Percentiles rank a stretch among this genome's conserved stretches.
Conservation (phyloP, 2,797 vertebrate species). For the Labeo calbasu region DNA sequence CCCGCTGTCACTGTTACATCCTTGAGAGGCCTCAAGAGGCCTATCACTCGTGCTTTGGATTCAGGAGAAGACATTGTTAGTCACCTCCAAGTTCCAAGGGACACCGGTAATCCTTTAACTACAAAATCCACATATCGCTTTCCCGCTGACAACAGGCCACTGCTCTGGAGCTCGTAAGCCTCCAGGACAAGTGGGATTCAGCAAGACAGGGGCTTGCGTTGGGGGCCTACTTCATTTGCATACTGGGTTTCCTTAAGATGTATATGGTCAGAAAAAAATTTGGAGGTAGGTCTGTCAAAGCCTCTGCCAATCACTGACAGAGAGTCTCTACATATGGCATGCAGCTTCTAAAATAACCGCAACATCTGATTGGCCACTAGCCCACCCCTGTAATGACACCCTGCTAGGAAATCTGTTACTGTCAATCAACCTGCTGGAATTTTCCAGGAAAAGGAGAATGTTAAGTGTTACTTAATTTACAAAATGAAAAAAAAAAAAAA, state of each 20-base stretch:
- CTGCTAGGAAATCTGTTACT: slow-evolving; percentile 71
- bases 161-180: slow-evolving; percentile 72
- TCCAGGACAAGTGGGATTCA: slow-evolving; percentile 75
- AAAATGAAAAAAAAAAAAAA: slow-evolving; percentile 38
- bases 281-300: slow-evolving; percentile 69
- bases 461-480: slow-evolving; percentile 65
- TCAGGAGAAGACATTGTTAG: slow-evolving; percentile 85
- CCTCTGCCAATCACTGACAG: slow-evolving; percentile 81
- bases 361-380: slow-evolving; percentile 81
- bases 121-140: slow-evolving; percentile 78
- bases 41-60: slow-evolving; percentile 91
- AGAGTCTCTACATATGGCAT: slow-evolving; percentile 89
- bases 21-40: slow-evolving; percentile 86
- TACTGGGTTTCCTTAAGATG: slow-evolving; percentile 77
- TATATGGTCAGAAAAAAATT: slow-evolving; percentile 80
- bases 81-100: slow-evolving; percentile 73
- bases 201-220: slow-evolving; percentile 67
- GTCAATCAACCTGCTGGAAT: slow-evolving; percentile 79
- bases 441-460: slow-evolving; percentile 81
- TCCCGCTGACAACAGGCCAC: slow-evolving; percentile 76
- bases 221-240: slow-evolving; percentile 80
- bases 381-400: slow-evolving; percentile 75
- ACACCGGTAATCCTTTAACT: slow-evolving; percentile 69
- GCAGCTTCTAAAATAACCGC: slow-evolving; percentile 90
- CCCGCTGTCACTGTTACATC: slow-evolving; percentile 95